These are phyloP conservation scores for Zaprionus obscuricornis DNA, from an alignment of 2,888 invertebrate genomes.

Conservation along the genomic window DNA sequence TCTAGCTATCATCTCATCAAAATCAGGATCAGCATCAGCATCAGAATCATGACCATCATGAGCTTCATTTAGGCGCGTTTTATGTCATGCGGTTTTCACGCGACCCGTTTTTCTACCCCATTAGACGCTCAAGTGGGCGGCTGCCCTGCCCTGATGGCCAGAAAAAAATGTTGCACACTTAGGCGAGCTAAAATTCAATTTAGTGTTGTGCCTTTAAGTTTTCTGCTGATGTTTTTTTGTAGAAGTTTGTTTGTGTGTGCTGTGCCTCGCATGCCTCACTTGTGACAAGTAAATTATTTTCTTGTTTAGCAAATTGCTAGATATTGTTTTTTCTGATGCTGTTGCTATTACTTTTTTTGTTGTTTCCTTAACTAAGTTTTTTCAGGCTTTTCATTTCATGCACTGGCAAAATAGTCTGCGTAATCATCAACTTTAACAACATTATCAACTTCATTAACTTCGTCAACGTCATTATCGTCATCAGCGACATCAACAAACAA, in stretches of 20 bases:
- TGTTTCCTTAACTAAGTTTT: conserved; percentile 35
- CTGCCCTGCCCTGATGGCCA: conserved; percentile 14
- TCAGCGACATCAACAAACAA: too few relatives aligned
- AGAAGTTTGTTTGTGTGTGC: conserved; percentile 7
- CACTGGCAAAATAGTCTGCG: conserved; percentile 12
- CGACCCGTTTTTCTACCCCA: conserved; percentile 57
- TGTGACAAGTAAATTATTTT: conserved; percentile 75
- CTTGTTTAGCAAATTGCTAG: conserved; percentile 72
- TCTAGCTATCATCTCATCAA: conserved; percentile 33
- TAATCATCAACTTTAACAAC: conserved; percentile 16
- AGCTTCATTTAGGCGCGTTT: conserved; percentile 62
- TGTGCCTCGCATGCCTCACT: conserved; percentile 33
- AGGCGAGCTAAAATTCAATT: conserved; percentile 56
- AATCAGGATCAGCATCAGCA: conserved; percentile 15
- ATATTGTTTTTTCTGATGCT: conserved; percentile 52
- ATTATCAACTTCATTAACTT: too few relatives aligned
- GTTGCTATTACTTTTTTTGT: conserved; percentile 4
- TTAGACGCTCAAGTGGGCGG: conserved; percentile 53
- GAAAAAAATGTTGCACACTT: conserved; percentile 65
- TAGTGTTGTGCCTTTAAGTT: conserved; percentile 46
- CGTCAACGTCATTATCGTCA: too few relatives aligned
- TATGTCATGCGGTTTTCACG: conserved; percentile 64
- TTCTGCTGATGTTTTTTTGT: neutral
- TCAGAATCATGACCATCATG: conserved; percentile 34
- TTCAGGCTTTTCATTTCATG: conserved; percentile 17